These are phyloP conservation scores for Phrynocephalus forsythii DNA, from an alignment of 2,797 vertebrate species.

Conservation along the genomic window DNA sequence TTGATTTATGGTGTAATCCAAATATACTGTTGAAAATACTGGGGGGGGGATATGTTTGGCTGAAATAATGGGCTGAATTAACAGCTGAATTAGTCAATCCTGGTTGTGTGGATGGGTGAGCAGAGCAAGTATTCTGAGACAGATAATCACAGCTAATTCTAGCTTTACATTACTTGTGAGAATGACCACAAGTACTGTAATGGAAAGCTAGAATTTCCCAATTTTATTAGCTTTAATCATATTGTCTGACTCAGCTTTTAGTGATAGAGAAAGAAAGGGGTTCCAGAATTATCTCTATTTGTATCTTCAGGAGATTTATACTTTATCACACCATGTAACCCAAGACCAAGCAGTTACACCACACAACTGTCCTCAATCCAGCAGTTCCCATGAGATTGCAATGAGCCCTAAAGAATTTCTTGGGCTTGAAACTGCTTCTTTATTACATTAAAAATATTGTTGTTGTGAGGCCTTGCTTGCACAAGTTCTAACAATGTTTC, in stretches of 20 bases:
- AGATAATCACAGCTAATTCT: not conserved
- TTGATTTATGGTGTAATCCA: not conserved
- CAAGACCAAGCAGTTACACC: not conserved
- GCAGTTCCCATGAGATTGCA: not conserved
- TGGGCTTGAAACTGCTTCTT: not conserved
- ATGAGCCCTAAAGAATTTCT: not conserved
- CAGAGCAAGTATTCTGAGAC: not conserved
- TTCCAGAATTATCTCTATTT: not conserved
- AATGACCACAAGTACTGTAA: not conserved
- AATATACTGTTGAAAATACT: not conserved
- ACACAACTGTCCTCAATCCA: not conserved
- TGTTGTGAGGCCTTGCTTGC: not conserved
- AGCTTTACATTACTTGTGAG: too few species aligned
- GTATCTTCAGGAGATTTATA: not conserved
- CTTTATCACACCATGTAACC: too few species aligned
- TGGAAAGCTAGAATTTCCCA: not conserved
- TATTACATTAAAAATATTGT: not conserved
- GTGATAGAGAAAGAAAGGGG: not conserved
- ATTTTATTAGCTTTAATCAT: not conserved
- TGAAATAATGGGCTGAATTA: too few species aligned
- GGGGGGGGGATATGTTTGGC: too few species aligned
- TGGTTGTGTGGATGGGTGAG: not conserved
- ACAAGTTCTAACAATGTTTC: not conserved
- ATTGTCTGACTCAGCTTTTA: not conserved
- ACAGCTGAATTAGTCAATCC: too few species aligned